Percentiles rank a stretch among this genome's conserved stretches.
phyloP scores from a whole-genome alignment of 2,888 invertebrate species.

The Athetis lepigone region DNA sequence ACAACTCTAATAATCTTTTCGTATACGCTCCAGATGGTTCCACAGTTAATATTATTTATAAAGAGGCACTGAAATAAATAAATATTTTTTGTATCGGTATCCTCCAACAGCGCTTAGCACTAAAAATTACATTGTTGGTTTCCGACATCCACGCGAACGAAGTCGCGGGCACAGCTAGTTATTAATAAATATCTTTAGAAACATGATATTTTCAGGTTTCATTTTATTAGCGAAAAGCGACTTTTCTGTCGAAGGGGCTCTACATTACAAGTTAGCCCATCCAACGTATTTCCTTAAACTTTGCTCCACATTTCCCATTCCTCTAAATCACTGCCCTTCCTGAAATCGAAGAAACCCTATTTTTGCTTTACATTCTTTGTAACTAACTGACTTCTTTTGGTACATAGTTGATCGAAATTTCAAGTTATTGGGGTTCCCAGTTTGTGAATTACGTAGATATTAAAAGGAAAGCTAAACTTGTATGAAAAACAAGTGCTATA shows the following conservation, averaged over 20 bases:
- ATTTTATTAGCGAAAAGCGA: background rate
- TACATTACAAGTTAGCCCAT: background rate
- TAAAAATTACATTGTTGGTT: no score
- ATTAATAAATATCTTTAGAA: no score
- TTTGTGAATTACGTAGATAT: conserved; percentile 27
- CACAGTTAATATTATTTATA: no score
- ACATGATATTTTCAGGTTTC: conserved; percentile 3
- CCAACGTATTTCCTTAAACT: conserved; percentile 14
- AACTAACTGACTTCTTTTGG: conserved; percentile 44
- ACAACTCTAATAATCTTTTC: no score
- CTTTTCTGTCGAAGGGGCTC: background rate
- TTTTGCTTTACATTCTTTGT: conserved; percentile 42
- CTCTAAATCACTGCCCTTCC: conserved; percentile 41
- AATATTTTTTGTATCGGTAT: no score
- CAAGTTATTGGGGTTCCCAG: conserved; percentile 38
- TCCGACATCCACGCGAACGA: no score
- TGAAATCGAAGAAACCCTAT: conserved; percentile 22
- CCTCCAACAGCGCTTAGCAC: no score
- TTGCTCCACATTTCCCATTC: conserved; percentile 21
- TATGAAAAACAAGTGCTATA: conserved; percentile 14
- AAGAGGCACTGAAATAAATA: no score
- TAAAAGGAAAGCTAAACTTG: conserved; percentile 21
- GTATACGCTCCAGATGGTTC: no score
- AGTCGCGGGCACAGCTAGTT: no score
- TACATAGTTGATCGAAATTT: conserved; percentile 40